Percentiles rank a stretch among this genome's conserved stretches.
phyloP scores from a whole-genome alignment of 1,140 invertebrate species.

The Phymastichus coffea region DNA sequence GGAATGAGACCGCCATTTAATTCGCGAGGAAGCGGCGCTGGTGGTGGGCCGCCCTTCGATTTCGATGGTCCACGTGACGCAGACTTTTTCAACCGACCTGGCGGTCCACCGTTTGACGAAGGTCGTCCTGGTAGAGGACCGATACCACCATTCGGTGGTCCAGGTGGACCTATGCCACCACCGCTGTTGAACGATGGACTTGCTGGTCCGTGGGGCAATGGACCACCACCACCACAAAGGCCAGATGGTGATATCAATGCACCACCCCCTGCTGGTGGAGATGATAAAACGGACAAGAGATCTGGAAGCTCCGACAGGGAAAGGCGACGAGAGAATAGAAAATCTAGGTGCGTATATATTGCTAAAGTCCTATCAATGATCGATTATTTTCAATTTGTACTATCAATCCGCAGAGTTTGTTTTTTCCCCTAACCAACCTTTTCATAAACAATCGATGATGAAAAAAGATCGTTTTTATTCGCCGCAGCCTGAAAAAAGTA shows the following conservation, averaged over 20 bases:
- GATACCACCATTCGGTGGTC: constrained; percentile 45
- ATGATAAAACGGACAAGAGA: too few species aligned
- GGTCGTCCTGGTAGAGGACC: constrained; percentile 31
- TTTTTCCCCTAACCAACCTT: too few species aligned
- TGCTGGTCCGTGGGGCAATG: constrained; percentile 34
- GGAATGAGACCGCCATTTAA: constrained; percentile 47
- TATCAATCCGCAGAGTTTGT: too few species aligned
- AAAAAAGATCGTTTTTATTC: too few species aligned
- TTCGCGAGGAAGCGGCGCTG: constrained; percentile 4
- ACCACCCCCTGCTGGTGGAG: background rate
- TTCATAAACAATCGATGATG: too few species aligned
- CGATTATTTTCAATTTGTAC: too few species aligned
- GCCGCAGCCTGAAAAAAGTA: background rate
- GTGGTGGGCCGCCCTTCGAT: constrained; percentile 5
- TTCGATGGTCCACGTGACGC: constrained; percentile 6
- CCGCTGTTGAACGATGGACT: constrained; percentile 33
- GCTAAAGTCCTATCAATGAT: too few species aligned
- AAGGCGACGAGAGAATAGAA: constrained; percentile 20
- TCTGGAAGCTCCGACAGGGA: constrained; percentile 7
- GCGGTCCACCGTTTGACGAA: constrained; percentile 44
- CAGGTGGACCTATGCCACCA: constrained; percentile 20
- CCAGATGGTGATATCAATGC: background rate
- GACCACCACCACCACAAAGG: constrained; percentile 16
- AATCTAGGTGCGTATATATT: constrained; percentile 24
- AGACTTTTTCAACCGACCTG: constrained; percentile 4